Conservation (phyloP, 2,113 vertebrate species). For the Catharus minimus region DNA sequence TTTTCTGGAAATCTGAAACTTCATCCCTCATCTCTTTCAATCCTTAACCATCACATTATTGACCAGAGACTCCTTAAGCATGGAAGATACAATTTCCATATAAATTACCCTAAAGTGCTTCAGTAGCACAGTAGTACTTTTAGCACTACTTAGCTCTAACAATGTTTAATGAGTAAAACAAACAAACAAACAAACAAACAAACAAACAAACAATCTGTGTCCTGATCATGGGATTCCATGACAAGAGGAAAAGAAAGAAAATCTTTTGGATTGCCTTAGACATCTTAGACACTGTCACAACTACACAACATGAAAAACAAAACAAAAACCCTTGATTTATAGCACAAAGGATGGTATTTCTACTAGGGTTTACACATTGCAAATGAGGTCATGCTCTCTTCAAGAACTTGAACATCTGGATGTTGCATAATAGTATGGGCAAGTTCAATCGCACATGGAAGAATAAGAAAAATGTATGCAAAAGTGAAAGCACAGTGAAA, state of each 20-base stretch:
- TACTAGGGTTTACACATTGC: background rate
- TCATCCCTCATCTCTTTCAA: background rate
- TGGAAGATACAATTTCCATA: background rate
- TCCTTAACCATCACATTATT: background rate
- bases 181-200: no score
- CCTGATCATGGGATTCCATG: background rate
- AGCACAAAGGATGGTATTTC: background rate
- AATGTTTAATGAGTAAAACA: background rate
- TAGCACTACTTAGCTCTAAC: background rate
- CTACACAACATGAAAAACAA: background rate
- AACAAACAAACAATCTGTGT: no score
- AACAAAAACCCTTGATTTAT: background rate
- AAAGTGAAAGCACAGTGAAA: background rate
- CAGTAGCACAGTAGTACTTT: background rate
- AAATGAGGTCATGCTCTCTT: background rate
- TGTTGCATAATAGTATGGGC: background rate
- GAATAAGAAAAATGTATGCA: background rate
- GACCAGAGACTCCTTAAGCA: background rate
- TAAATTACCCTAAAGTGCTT: background rate
- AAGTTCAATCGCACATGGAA: background rate
- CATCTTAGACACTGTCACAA: background rate
- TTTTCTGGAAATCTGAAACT: background rate
- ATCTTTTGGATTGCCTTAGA: background rate
- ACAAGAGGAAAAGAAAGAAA: background rate
- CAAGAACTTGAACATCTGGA: background rate